Percentiles rank a stretch among this genome's conserved stretches.
Conservation (phyloP, 2,888 invertebrate species). For the Nomada goodeniana region DNA sequence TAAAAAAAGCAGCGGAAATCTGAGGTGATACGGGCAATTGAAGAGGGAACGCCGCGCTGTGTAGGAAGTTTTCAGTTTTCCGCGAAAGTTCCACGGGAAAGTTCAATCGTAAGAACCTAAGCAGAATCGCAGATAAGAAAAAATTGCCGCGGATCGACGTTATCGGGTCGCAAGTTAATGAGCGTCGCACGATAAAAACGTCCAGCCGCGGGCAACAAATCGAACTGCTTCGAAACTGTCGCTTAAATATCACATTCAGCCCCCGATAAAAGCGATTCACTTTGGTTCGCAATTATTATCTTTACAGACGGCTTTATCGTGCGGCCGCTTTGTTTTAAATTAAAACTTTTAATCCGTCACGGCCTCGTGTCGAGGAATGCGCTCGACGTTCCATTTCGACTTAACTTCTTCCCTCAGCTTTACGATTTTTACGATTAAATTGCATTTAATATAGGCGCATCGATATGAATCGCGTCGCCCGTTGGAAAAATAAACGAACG, state of each 20-base stretch:
- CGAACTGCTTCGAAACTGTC: conserved; percentile 33
- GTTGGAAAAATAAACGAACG: too few relatives aligned
- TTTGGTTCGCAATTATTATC: neutral
- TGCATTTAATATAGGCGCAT: too few relatives aligned
- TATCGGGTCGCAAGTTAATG: conserved; percentile 70
- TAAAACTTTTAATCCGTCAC: neutral
- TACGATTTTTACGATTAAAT: too few relatives aligned
- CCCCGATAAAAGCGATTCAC: neutral
- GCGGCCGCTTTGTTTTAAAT: neutral
- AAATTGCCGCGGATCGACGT: conserved; percentile 61
- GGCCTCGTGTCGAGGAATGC: neutral
- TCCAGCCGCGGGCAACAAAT: conserved; percentile 19
- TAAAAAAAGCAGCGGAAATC: conserved; percentile 23
- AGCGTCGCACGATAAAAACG: conserved; percentile 67
- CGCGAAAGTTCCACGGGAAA: conserved; percentile 63
- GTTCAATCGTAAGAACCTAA: conserved; percentile 64
- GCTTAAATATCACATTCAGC: conserved; percentile 31
- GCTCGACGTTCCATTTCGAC: too few relatives aligned
- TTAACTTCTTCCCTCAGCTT: too few relatives aligned
- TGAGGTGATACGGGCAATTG: conserved; percentile 60
- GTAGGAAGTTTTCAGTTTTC: conserved; percentile 62
- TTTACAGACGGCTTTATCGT: neutral
- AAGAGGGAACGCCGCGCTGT: conserved; percentile 51
- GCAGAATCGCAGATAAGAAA: conserved; percentile 50
- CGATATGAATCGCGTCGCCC: too few relatives aligned